Evolutionary conservation across 2,888 invertebrate genomes (phyloP).

Genomic region (Eulithis testata): DNA sequence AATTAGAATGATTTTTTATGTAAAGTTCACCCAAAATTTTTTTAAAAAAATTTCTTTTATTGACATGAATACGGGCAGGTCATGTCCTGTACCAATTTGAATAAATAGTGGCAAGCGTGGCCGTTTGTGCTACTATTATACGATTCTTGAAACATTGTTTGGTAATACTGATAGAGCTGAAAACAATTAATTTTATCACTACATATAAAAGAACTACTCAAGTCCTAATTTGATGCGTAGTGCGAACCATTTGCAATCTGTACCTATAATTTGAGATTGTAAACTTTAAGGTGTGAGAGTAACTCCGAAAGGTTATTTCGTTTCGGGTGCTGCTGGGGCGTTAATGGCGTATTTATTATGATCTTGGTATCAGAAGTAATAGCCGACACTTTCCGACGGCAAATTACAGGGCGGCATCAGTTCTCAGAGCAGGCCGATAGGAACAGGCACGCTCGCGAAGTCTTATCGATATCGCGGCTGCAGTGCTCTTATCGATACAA

Average conservation of each 20-base stretch:
- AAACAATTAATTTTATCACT: too few relatives aligned
- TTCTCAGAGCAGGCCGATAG: conserved; percentile 70
- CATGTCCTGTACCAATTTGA: too few relatives aligned
- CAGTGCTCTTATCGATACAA: conserved; percentile 62
- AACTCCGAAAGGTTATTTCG: conserved; percentile 67
- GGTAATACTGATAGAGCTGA: too few relatives aligned
- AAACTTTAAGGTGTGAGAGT: conserved; percentile 40
- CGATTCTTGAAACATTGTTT: too few relatives aligned
- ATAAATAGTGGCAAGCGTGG: too few relatives aligned
- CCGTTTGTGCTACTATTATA: too few relatives aligned
- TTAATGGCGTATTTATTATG: conserved; percentile 85
- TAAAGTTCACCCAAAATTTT: not conserved
- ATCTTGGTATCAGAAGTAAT: conserved; percentile 83
- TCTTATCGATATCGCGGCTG: conserved; percentile 70
- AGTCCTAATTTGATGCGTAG: not conserved
- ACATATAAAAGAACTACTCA: too few relatives aligned
- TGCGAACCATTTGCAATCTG: not conserved
- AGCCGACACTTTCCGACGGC: conserved; percentile 83
- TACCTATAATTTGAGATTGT: conserved; percentile 36
- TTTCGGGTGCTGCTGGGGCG: conserved; percentile 82
- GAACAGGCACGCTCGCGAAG: conserved; percentile 53
- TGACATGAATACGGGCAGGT: too few relatives aligned
- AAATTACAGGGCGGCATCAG: conserved; percentile 81
- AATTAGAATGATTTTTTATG: not conserved
- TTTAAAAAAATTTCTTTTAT: too few relatives aligned